Evolutionary conservation across 2,113 vertebrate species (phyloP), one percentile per base, ranked within the genome.

Genomic region (Odobenus rosmarus): DNA sequence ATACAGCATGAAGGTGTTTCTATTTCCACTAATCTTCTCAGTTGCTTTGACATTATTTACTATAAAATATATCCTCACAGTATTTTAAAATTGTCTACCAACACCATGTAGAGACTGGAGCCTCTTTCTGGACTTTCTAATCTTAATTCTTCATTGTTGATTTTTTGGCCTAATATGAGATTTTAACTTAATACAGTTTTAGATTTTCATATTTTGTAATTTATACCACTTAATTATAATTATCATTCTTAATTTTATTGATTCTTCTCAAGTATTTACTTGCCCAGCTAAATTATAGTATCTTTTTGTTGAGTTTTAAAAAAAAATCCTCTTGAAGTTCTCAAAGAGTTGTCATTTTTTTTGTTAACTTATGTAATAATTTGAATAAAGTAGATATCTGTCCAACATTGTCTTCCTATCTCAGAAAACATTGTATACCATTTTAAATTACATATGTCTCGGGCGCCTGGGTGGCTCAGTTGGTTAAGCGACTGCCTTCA

Each of bases 11-110:
- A 82, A 71, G 14, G 6, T 61, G 8, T 95, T 88, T 91, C 77
- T 79, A 11, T 2, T 89, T n/a, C 77, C 51, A 74, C 28, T 88
- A 95, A 90, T 89, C 31, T 83, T 95, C 83, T 36, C 28, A 49
- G 21, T 80, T 51, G 42, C 24, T 90, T 81, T 88, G 28, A 59
- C 93, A 86, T 3, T 77, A 24, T 77, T 90, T 97, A 90, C 85
- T 93, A 1, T 94, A 93, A 96, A 95, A 85, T 81, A 55, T 3
- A 83, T 84, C n/a, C 26, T n/a, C 26, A 64, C 4, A 46, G 12
- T 76, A 80, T 93, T 94, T 93, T 93, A 31, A 92, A 93, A 62
- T 94, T 96, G 92, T 92, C 42, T 85, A 64, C 23, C 55, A 81
- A 85, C 6, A 21, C 33, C 36, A 72, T 53, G 0, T 81, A 81